Evolutionary conservation across 1,140 invertebrate species (phyloP), one percentile per base, ranked within the genome.

Genomic region (Penaeus japonicus): DNA sequence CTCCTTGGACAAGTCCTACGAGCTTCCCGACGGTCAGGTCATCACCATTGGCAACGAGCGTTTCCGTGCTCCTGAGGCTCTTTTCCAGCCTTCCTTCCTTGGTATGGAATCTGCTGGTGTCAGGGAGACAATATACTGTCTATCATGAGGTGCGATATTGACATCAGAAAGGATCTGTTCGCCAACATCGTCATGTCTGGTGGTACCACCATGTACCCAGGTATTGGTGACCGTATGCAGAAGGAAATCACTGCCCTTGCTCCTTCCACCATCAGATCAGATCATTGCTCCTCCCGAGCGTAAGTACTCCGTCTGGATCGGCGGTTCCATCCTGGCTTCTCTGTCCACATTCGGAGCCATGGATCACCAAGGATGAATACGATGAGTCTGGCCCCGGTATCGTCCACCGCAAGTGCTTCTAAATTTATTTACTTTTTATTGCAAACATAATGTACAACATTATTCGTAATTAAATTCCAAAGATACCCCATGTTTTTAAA

Each of bases 1-100:
- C 90, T 97, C 97, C 89, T 94, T 98, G 90, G 97, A 98, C 93
- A 98, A 98, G 94, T 95, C 94, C 90, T 98, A 98, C 92, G 97
- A 98, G 93, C 94, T 98, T 92, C 97, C 97, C 91, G 97, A 98
- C 93, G 98, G 96, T 91, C 97, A 93, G 91, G 94, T 95, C 87
- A 95, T 95, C 92, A 95, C 94, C 91, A 79, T 95, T 90, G 94
- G 94, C 78, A 95, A 94, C 92, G 94, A 95, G 91, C 92, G 94
- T 85, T 94, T 95, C 94, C 92, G 94, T 91, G 95, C 94, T 90
- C 94, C 93, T 53, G 93, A 94, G 90, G 92, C 93, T 62, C 91
- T 94, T 70, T 94, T 79, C 77, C 77, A 79, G 77, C 77, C 77
- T 79, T 79, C 77, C 35, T 79, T 79, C 77, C 70, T 73, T 73